Conservation (phyloP, 2,113 vertebrate species). For the Connochaetes taurinus region DNA sequence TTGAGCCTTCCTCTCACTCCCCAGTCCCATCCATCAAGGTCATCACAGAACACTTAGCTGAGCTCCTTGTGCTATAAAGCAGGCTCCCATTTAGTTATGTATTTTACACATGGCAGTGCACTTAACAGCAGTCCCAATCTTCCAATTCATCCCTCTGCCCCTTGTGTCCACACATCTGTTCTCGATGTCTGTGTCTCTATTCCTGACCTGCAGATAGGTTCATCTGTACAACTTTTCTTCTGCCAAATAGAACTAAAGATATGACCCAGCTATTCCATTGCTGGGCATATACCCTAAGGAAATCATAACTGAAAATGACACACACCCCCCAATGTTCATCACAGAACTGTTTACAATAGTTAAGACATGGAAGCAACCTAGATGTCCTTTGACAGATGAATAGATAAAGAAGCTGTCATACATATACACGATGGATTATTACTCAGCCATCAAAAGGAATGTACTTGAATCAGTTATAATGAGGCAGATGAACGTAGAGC, state of each 20-base stretch:
- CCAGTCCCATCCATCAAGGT: background rate
- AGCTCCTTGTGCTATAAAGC: background rate
- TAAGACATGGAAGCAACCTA: background rate
- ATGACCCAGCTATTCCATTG: background rate
- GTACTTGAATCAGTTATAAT: background rate
- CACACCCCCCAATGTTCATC: background rate
- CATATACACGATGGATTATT: background rate
- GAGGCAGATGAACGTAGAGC: background rate
- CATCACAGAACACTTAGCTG: background rate
- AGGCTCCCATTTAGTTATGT: background rate
- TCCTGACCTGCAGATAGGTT: background rate
- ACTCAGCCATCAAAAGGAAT: background rate
- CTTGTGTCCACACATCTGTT: background rate
- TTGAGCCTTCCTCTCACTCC: background rate
- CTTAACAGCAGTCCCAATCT: background rate
- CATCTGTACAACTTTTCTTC: background rate
- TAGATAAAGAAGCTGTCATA: background rate
- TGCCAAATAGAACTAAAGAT: background rate
- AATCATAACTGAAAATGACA: background rate
- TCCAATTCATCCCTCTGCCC: background rate
- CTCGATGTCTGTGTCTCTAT: background rate
- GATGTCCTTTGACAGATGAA: background rate
- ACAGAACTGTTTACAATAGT: background rate
- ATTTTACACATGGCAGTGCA: background rate
- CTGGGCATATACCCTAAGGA: background rate